Base-by-base conservation (phyloP, 92 coral and sea anemone genomes). In the Bergia sp. region DNA sequence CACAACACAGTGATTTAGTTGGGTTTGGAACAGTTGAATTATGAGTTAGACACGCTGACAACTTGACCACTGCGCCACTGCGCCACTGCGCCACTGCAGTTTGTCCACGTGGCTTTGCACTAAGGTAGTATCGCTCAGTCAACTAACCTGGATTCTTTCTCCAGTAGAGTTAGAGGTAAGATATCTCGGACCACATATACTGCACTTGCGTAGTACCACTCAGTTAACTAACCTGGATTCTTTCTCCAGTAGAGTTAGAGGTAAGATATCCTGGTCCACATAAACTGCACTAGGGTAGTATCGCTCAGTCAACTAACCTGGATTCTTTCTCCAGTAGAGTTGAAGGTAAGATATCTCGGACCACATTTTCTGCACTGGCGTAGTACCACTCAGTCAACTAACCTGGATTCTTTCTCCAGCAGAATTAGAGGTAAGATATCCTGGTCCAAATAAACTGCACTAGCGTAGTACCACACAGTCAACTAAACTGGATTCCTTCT, bases 361-460 rank as follows among this genome's bases (percentile, higher is more conserved):
- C 99, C n/a, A 97, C 99, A 23, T 94, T 91, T 47, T 95, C 99
- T 7, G 99, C 99, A 76, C 96, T 96, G 21, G 99, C 98, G 77
- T 97, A 97, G 55, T 94, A 95, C 98, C 99, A 97, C 44, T 94
- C 98, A 49, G 21, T 36, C 8, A 43, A 45, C 64, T 11, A 81
- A 94, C 98, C 98, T 95, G 72, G 99, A 95, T 86, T 96, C 98
- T 86, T 92, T 96, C 76, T 94, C 98, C 89, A 96, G 90, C 66
- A 96, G 93, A 76, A 98, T 96, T 78, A 90, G 91, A 15, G 94
- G 92, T 76, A 96, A 73, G 29, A 94, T 93, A 74, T 92, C 96
- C 91, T 96, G 97, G 67, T 97, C 99, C n/a, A 97, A 98, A 38
- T 94, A 92, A 45, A 97, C 98, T 7, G 99, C 99, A 79, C 96